Conservation (phyloP, 2,888 invertebrate genomes). For the Panzeria rudis region DNA sequence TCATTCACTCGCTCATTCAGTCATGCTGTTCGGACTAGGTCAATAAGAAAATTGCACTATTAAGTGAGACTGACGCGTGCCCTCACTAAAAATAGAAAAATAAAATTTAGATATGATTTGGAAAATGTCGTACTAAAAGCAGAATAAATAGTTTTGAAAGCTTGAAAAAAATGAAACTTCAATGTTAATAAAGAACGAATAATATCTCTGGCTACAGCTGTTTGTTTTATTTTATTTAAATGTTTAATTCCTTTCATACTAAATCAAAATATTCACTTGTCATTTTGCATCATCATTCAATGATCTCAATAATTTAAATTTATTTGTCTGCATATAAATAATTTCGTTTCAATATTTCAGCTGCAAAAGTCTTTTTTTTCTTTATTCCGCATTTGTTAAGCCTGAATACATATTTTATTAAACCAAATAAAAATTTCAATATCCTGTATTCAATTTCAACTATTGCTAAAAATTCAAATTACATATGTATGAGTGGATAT, state of each 20-base stretch:
- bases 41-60: conserved; percentile 63
- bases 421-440: conserved; percentile 50
- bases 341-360: conserved; percentile 46
- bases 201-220: conserved; percentile 51
- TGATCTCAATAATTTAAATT: conserved; percentile 55
- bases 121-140: neutral
- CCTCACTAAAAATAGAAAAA: conserved; percentile 28
- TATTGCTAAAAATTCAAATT: conserved; percentile 43
- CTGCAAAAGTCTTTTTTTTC: conserved; percentile 27
- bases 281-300: conserved; percentile 52
- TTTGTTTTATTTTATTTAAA: conserved; percentile 19
- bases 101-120: neutral
- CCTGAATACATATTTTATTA: conserved; percentile 51
- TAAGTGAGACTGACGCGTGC: conserved; percentile 70
- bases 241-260: conserved; percentile 50
- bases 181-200: neutral
- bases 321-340: conserved; percentile 45
- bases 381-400: neutral
- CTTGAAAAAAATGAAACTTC: neutral
- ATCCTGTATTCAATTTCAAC: conserved; percentile 42
- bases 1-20: neutral
- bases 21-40: conserved; percentile 31
- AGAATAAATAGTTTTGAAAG: neutral
- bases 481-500: conserved; percentile 16
- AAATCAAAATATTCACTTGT: conserved; percentile 72